Percentiles rank a stretch among this genome's conserved stretches.
Conservation (phyloP, 1,140 invertebrate species). For the Luehdorfia chinensis region DNA sequence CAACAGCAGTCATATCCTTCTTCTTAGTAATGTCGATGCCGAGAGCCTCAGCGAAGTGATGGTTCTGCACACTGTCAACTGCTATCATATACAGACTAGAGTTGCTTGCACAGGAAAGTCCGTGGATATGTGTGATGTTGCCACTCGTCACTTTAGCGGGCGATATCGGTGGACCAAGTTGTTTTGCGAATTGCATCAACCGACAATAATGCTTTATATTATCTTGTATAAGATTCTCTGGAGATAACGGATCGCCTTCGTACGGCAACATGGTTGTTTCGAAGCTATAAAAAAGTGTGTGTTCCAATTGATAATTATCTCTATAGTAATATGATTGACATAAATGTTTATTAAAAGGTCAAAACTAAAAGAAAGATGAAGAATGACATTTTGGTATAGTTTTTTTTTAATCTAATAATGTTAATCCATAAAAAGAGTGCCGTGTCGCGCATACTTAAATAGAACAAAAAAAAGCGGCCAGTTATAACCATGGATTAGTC, state of each 20-base stretch:
- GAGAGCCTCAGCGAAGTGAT: slow-evolving; percentile 84
- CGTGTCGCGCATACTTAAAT: too few relatives aligned
- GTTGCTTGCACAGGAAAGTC: slow-evolving; percentile 76
- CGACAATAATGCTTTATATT: slow-evolving; percentile 66
- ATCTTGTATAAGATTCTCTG: slow-evolving; percentile 70
- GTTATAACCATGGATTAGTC: too few relatives aligned
- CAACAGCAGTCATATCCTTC: slow-evolving; percentile 81
- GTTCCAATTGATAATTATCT: neutral
- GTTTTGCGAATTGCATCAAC: slow-evolving; percentile 59
- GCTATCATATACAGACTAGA: slow-evolving; percentile 82
- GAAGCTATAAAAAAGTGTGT: slow-evolving; percentile 47
- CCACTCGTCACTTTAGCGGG: slow-evolving; percentile 30
- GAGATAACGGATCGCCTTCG: slow-evolving; percentile 77
- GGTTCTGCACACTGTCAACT: slow-evolving; percentile 83
- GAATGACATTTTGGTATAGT: too few relatives aligned
- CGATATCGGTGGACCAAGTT: slow-evolving; percentile 42
- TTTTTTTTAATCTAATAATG: too few relatives aligned
- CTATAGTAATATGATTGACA: neutral
- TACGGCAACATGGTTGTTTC: slow-evolving; percentile 71
- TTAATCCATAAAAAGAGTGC: slow-evolving; percentile 16
- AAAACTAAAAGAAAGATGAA: too few relatives aligned
- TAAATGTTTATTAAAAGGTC: too few relatives aligned
- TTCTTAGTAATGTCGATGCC: slow-evolving; percentile 81
- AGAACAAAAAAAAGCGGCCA: too few relatives aligned
- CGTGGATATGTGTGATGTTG: slow-evolving; percentile 44